Conservation (phyloP, 1,140 invertebrate genomes). For the Hetaerina americana region DNA sequence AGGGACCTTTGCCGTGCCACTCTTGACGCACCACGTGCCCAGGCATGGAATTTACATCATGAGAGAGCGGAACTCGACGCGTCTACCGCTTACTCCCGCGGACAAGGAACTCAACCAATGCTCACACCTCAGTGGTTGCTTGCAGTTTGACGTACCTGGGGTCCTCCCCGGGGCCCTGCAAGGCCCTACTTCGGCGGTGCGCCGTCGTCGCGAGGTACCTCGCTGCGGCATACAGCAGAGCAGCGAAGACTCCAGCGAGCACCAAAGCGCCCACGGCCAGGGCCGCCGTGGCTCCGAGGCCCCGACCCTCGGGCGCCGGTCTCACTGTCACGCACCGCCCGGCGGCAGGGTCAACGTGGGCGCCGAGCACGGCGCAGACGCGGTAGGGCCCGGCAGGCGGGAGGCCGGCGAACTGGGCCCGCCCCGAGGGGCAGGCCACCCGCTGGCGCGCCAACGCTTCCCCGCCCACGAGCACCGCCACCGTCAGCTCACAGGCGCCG, state of each 20-base stretch:
- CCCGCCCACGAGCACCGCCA: conserved; percentile 25
- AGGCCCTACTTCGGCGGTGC: not conserved
- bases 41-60: too few relatives aligned
- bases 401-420: conserved; percentile 23
- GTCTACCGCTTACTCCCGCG: too few relatives aligned
- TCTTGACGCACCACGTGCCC: too few relatives aligned
- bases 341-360: conserved; percentile 12
- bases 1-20: too few relatives aligned
- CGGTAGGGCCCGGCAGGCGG: conserved; percentile 24
- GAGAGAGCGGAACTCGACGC: too few relatives aligned
- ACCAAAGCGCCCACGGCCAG: conserved; percentile 17
- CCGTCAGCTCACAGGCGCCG: conserved; percentile 23
- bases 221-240: conserved; percentile 18
- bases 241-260: conserved; percentile 22
- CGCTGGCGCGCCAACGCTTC: conserved; percentile 23
- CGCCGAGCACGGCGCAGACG: conserved; percentile 25
- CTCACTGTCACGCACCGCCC: conserved; percentile 27
- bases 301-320: conserved; percentile 15
- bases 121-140: conserved; percentile 39
- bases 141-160: conserved; percentile 45
- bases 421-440: conserved; percentile 25
- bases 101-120: not conserved
- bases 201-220: not conserved
- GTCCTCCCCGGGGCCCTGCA: conserved; percentile 21
- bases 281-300: conserved; percentile 12